phyloP scores from a whole-genome alignment of 1,140 invertebrate species.

The Paralvinella palmiformis region DNA sequence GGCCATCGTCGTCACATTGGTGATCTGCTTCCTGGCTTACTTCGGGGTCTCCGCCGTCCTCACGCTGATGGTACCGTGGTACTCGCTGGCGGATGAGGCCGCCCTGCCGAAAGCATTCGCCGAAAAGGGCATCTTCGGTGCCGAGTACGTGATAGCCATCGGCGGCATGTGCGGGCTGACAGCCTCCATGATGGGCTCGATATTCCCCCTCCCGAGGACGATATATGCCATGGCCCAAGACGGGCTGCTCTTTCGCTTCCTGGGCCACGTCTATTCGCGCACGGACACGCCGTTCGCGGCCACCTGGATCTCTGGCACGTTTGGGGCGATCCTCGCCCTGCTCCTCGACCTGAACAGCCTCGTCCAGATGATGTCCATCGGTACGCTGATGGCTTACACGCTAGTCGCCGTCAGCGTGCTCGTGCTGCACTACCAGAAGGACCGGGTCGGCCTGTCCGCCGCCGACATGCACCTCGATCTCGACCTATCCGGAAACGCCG shows the following conservation, averaged over 20 bases:
- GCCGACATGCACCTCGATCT: background rate
- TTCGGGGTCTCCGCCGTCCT: constrained; percentile 21
- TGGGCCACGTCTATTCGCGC: constrained; percentile 42
- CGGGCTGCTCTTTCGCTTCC: constrained; percentile 65
- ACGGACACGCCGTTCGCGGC: constrained; percentile 64
- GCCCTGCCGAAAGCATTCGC: constrained; percentile 87
- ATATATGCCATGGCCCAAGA: constrained; percentile 64
- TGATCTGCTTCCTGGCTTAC: constrained; percentile 24
- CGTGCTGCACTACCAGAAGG: constrained; percentile 54
- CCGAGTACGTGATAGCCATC: constrained; percentile 75
- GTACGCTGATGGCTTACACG: constrained; percentile 77
- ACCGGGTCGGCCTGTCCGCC: constrained; percentile 8
- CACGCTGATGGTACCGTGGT: constrained; percentile 21
- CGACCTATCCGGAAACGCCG: too few relatives aligned
- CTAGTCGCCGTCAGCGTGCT: constrained; percentile 81
- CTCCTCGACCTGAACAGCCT: constrained; percentile 79
- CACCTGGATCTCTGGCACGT: constrained; percentile 67
- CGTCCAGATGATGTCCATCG: constrained; percentile 82
- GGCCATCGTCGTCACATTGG: constrained; percentile 23
- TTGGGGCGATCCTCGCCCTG: constrained; percentile 64
- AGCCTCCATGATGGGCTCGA: constrained; percentile 86
- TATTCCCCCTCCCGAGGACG: constrained; percentile 94
- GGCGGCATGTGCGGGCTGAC: constrained; percentile 71
- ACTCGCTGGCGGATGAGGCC: constrained; percentile 66
- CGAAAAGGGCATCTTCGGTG: constrained; percentile 71